Percentiles rank a stretch among this genome's conserved stretches.
phyloP scores from a whole-genome alignment of 2,888 invertebrate genomes.

The Belgica antarctica region DNA sequence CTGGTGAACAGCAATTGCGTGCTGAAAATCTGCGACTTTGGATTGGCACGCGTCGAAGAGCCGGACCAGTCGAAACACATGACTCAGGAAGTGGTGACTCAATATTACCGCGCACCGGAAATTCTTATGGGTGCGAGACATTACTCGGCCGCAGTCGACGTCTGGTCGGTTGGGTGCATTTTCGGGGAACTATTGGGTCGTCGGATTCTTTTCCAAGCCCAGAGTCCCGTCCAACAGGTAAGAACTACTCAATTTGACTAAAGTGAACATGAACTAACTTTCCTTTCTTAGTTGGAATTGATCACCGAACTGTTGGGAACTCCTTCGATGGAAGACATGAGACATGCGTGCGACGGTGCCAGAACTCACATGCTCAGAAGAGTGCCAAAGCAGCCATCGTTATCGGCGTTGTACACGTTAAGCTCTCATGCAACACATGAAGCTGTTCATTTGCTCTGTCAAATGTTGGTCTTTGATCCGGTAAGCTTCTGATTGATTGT shows the following conservation, averaged over 20 bases:
- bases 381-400: slow-evolving; percentile 82
- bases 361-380: slow-evolving; percentile 85
- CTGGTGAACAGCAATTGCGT: slow-evolving; percentile 99
- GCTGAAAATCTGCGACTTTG: slow-evolving; percentile 88
- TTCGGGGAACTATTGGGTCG: slow-evolving; percentile 95
- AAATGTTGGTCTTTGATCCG: slow-evolving; percentile 98
- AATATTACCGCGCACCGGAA: slow-evolving; percentile 98
- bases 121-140: slow-evolving; percentile 98
- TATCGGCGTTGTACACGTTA: slow-evolving; percentile 86
- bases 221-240: slow-evolving; percentile 95
- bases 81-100: slow-evolving; percentile 99
- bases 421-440: slow-evolving; percentile 94
- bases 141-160: slow-evolving; percentile 94
- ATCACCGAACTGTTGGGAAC: slow-evolving; percentile 97
- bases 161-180: slow-evolving; percentile 99
- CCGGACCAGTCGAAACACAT: slow-evolving; percentile 89
- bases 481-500: slow-evolving; percentile 60
- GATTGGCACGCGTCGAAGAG: slow-evolving; percentile 95
- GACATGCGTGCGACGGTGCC: slow-evolving; percentile 94
- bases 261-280: slow-evolving; percentile 20
- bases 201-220: slow-evolving; percentile 96
- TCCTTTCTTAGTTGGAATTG: slow-evolving; percentile 75
- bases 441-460: slow-evolving; percentile 93
- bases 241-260: slow-evolving; percentile 36
- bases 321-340: slow-evolving; percentile 93